phyloP scores from a whole-genome alignment of 2,113 vertebrate genomes.

The Aix galericulata region DNA sequence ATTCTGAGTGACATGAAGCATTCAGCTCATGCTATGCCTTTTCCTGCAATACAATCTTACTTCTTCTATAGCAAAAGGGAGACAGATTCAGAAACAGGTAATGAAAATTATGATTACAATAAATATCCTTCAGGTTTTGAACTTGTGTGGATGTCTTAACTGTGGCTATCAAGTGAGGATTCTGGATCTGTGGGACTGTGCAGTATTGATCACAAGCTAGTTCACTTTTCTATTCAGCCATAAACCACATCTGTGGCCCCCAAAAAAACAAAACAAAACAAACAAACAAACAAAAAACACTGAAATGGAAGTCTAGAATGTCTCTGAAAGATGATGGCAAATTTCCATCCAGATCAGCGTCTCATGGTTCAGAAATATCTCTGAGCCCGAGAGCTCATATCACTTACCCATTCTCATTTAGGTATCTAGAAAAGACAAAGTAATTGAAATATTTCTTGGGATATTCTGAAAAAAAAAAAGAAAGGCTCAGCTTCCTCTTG shows the following conservation, averaged over 20 bases:
- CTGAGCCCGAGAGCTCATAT: neutral
- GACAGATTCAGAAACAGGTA: neutral
- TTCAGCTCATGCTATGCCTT: neutral
- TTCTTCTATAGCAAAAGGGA: neutral
- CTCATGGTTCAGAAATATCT: neutral
- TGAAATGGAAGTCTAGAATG: neutral
- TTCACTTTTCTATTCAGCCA: neutral
- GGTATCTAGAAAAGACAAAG: neutral
- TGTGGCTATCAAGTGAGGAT: neutral
- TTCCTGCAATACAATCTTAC: neutral
- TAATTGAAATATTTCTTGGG: neutral
- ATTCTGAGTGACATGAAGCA: neutral
- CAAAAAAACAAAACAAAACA: no score
- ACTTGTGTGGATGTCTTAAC: neutral
- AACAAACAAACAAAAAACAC: neutral
- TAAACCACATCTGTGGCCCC: neutral
- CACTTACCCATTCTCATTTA: neutral
- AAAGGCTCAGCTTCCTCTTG: neutral
- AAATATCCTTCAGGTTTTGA: neutral
- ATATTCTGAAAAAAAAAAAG: constrained; percentile 5
- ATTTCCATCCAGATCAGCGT: neutral
- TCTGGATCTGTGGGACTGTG: neutral
- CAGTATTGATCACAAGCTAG: neutral
- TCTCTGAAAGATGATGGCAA: neutral
- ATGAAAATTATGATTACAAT: neutral